A percentile compares a stretch with the other conserved stretches of the same genome.
Evolutionary conservation across 2,888 invertebrate genomes (phyloP).

Genomic region (Drosophila anomalipes): DNA sequence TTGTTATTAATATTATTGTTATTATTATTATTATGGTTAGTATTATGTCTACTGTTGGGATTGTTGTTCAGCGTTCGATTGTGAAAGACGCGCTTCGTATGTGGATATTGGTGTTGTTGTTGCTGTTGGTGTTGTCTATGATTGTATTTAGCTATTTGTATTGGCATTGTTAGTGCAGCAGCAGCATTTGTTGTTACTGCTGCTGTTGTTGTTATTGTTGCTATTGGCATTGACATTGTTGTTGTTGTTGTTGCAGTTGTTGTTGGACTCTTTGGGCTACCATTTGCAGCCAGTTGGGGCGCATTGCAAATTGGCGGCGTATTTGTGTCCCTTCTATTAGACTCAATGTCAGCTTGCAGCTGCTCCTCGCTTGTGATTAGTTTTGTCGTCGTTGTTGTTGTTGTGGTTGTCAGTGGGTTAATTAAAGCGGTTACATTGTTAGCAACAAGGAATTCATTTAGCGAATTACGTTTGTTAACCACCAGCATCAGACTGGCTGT

Average conservation of each 20-base stretch:
- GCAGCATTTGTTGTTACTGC: background rate
- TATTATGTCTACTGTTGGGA: slow-evolving; percentile 76
- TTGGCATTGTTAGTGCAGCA: slow-evolving; percentile 11
- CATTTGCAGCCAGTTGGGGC: slow-evolving; percentile 75
- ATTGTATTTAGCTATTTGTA: slow-evolving; percentile 25
- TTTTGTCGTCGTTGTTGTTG: slow-evolving; percentile 19
- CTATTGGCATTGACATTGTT: slow-evolving; percentile 12
- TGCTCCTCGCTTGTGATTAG: slow-evolving; percentile 27
- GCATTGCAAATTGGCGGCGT: slow-evolving; percentile 79
- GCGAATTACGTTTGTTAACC: slow-evolving; percentile 84
- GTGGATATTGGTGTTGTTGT: slow-evolving; percentile 36
- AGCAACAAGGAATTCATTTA: slow-evolving; percentile 85
- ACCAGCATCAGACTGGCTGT: slow-evolving; percentile 25
- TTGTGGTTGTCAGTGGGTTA: slow-evolving; percentile 71
- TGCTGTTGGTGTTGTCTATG: slow-evolving; percentile 32
- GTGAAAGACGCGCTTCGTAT: slow-evolving; percentile 66
- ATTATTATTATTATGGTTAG: slow-evolving; percentile 55
- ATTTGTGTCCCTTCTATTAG: slow-evolving; percentile 61
- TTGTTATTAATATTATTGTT: slow-evolving; percentile 22
- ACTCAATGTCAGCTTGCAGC: slow-evolving; percentile 27
- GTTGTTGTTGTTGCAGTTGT: slow-evolving; percentile 26
- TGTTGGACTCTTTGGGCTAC: slow-evolving; percentile 72
- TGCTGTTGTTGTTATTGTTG: slow-evolving; percentile 14
- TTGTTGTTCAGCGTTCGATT: slow-evolving; percentile 75
- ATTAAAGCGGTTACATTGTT: slow-evolving; percentile 83